Evolutionary conservation across 2,888 invertebrate species (phyloP).

Genomic region (Leptura quadrifasciata): DNA sequence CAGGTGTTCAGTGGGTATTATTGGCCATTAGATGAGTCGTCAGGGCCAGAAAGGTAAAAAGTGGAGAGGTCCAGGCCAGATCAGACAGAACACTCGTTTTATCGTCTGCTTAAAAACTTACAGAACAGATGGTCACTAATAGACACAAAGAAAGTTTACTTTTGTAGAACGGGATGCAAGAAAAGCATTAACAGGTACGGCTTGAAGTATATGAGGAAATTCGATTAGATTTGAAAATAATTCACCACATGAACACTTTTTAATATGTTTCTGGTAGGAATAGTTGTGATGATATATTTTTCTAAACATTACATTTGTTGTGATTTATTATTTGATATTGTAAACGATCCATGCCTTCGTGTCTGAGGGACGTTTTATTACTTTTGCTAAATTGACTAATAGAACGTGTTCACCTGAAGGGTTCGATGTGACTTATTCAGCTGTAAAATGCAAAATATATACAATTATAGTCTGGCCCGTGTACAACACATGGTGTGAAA

Average conservation of each 20-base stretch:
- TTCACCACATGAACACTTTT: background rate
- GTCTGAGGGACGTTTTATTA: no score
- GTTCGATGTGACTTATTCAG: no score
- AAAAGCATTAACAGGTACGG: slow-evolving; percentile 11
- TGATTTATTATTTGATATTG: no score
- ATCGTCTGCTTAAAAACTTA: slow-evolving; percentile 24
- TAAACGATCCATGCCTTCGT: no score
- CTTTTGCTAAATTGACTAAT: no score
- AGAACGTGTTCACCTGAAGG: no score
- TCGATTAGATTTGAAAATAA: background rate
- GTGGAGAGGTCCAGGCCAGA: slow-evolving; percentile 16
- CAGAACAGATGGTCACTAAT: slow-evolving; percentile 33
- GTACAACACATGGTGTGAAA: no score
- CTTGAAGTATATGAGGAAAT: background rate
- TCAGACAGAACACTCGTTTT: slow-evolving; percentile 24
- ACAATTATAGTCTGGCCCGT: no score
- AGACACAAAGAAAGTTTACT: slow-evolving; percentile 27
- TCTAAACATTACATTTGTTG: no score
- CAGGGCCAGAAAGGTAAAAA: slow-evolving; percentile 23
- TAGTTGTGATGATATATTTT: no score
- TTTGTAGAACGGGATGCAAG: background rate
- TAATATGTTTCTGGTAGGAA: background rate
- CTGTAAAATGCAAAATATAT: no score
- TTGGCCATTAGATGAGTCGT: slow-evolving; percentile 18
- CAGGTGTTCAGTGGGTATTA: slow-evolving; percentile 23